Conservation (phyloP, 2,113 vertebrate species). For the Halcyon malimbica region DNA sequence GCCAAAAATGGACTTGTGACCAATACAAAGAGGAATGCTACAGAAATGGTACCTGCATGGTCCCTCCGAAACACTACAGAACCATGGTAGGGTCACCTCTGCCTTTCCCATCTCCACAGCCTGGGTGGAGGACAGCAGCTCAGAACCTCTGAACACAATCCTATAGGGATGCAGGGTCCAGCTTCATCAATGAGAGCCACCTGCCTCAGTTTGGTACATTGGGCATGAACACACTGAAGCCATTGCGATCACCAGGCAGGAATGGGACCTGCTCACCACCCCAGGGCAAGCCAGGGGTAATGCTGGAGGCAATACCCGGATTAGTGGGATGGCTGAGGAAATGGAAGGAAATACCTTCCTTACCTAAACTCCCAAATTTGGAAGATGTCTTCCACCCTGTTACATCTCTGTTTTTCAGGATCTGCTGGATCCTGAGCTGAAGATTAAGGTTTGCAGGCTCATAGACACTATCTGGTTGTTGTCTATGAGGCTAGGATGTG, state of each 20-base stretch:
- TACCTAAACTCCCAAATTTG: background rate
- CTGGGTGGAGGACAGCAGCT: background rate
- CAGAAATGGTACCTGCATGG: background rate
- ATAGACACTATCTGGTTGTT: background rate
- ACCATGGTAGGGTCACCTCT: background rate
- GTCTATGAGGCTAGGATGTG: background rate
- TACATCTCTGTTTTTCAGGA: background rate
- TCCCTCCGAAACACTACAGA: background rate
- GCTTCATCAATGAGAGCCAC: background rate
- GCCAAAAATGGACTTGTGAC: background rate
- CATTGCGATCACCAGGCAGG: background rate
- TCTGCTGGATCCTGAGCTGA: background rate
- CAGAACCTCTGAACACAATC: background rate
- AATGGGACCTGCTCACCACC: background rate
- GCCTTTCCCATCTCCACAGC: background rate
- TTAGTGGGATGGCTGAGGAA: background rate
- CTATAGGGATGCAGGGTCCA: background rate
- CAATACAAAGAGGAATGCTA: background rate
- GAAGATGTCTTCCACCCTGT: background rate
- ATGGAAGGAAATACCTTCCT: background rate
- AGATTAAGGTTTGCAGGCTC: background rate
- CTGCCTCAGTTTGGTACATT: background rate
- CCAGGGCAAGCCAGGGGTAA: background rate
- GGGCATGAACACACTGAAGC: background rate
- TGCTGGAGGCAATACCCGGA: background rate